phyloP scores from a whole-genome alignment of 92 coral and sea anemone genomes.

The Anthopleura xanthogrammica region DNA sequence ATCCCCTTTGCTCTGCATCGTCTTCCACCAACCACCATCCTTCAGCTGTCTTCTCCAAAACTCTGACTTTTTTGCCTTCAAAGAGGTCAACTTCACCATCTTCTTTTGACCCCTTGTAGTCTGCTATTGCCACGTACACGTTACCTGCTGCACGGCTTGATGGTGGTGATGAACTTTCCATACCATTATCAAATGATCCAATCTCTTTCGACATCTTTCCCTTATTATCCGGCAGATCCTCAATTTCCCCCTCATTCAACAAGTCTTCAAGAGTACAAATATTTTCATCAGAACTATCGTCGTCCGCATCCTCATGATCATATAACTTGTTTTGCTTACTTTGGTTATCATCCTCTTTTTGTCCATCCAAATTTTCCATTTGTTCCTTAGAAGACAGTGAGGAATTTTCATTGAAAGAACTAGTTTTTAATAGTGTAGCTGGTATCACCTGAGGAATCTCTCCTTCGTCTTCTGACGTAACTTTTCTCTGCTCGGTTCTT shows the following conservation, averaged over 20 bases:
- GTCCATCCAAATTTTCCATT: too few species aligned
- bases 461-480: too few species aligned
- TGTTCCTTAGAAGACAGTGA: too few species aligned
- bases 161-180: neutral
- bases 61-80: conserved; percentile 55
- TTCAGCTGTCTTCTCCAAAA: conserved; percentile 41
- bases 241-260: neutral
- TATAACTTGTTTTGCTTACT: neutral
- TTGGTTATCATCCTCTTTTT: neutral
- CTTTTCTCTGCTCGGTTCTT: neutral
- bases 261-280: neutral
- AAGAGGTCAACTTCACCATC: conserved; percentile 48
- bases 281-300: neutral
- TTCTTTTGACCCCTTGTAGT: conserved; percentile 45
- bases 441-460: neutral
- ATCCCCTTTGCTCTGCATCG: conserved; percentile 47
- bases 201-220: neutral
- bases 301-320: neutral
- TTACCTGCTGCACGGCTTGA: neutral
- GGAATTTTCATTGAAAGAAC: too few species aligned
- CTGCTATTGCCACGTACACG: conserved; percentile 28
- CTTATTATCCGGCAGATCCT: neutral
- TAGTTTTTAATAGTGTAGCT: neutral
- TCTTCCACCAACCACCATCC: conserved; percentile 79
- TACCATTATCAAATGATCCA: neutral